Evolutionary conservation across 2,888 invertebrate species (phyloP).

Genomic region (Harpalus rufipes): DNA sequence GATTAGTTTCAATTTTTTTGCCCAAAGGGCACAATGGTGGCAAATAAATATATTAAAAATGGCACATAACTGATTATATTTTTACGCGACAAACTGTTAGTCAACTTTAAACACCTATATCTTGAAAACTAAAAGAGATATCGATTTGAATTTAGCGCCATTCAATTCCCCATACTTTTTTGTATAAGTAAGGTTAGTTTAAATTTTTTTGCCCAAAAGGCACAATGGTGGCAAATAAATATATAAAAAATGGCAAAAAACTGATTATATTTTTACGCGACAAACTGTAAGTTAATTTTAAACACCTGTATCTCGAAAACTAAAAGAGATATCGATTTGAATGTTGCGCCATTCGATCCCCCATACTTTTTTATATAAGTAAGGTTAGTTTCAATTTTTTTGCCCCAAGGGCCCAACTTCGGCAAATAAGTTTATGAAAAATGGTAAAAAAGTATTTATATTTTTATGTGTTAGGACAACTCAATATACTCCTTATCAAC

Average conservation of each 20-base stretch:
- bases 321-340: neutral
- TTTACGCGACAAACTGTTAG: neutral
- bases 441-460: conserved; percentile 62
- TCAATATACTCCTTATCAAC: conserved; percentile 99
- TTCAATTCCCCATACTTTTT: neutral
- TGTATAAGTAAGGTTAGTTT: neutral
- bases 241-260: neutral
- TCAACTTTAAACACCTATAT: neutral
- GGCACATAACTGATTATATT: neutral
- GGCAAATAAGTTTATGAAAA: neutral
- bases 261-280: neutral
- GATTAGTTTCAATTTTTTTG: too few relatives aligned
- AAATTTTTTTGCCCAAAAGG: too few relatives aligned
- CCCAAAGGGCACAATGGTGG: too few relatives aligned
- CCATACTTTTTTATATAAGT: neutral
- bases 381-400: neutral
- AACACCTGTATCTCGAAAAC: neutral
- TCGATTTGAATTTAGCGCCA: neutral
- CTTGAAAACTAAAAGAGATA: neutral
- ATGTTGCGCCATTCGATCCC: neutral
- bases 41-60: too few relatives aligned
- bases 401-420: neutral
- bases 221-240: too few relatives aligned
- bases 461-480: conserved; percentile 86
- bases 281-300: neutral